These are phyloP conservation scores for Potamarius usumacintae DNA, from an alignment of 2,113 vertebrate species.

Conservation along the genomic window DNA sequence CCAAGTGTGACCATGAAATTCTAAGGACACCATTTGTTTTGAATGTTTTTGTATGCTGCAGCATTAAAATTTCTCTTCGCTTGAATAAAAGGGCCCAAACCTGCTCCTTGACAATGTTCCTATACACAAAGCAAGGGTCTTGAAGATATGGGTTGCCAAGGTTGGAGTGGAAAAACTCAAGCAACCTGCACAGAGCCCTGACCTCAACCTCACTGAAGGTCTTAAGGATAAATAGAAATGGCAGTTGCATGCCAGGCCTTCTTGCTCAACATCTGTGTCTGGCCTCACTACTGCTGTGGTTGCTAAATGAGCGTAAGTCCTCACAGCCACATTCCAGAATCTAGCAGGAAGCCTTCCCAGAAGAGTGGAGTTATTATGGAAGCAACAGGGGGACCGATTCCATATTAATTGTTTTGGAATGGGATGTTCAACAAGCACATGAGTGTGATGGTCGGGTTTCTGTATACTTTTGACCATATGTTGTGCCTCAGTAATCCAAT, in stretches of 20 bases:
- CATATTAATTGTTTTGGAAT: background rate
- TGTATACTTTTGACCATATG: background rate
- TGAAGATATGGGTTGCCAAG: background rate
- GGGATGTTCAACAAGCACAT: too few species aligned
- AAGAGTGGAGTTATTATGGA: too few species aligned
- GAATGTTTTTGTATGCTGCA: background rate
- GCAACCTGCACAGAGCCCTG: background rate
- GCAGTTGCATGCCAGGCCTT: background rate
- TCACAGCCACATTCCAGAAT: background rate
- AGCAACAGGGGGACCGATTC: background rate
- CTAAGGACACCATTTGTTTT: too few species aligned
- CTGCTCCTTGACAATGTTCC: background rate
- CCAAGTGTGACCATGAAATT: background rate
- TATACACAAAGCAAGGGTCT: background rate
- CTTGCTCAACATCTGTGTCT: background rate
- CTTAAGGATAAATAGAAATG: background rate
- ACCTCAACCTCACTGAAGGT: background rate
- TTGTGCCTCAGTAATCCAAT: background rate
- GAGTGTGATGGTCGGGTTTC: background rate
- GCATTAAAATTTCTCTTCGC: background rate
- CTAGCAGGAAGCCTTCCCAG: background rate
- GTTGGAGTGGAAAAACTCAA: background rate
- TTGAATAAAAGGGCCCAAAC: background rate
- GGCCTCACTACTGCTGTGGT: background rate
- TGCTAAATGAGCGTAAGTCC: background rate